Percentiles rank a stretch among this genome's conserved stretches.
Conservation (phyloP, 2,797 vertebrate genomes). For the Coreius guichenoti region DNA sequence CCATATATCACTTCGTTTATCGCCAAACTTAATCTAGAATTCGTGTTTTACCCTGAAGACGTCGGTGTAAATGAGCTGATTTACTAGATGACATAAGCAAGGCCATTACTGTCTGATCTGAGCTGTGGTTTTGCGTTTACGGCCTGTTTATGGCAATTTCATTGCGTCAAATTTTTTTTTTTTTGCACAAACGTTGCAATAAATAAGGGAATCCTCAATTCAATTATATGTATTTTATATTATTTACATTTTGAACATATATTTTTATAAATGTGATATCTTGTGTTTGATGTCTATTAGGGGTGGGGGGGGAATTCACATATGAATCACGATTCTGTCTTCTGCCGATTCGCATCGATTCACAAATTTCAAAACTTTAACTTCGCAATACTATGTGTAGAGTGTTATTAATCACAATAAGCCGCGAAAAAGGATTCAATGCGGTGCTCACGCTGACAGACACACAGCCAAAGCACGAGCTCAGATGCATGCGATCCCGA, state of each 20-base stretch:
- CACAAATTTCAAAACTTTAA: background rate
- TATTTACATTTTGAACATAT: background rate
- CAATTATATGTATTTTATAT: background rate
- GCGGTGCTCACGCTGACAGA: no score
- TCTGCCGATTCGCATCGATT: background rate
- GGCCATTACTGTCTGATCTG: conserved; percentile 34
- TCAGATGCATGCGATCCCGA: background rate
- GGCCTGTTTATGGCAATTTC: background rate
- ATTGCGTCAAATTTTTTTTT: background rate
- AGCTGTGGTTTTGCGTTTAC: background rate
- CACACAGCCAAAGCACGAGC: background rate
- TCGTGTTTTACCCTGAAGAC: conserved; percentile 43
- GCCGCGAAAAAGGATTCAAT: background rate
- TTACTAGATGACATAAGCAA: conserved; percentile 26
- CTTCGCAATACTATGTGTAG: background rate
- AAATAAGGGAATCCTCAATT: background rate
- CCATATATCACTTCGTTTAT: conserved; percentile 28
- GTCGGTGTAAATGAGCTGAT: conserved; percentile 33
- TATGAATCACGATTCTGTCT: background rate
- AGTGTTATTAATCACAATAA: background rate
- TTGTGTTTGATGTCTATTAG: background rate
- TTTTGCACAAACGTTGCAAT: background rate
- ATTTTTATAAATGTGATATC: background rate
- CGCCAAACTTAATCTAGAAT: conserved; percentile 34
- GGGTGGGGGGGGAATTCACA: background rate